These are phyloP conservation scores for Trichacis sp. DNA, from an alignment of 2,888 invertebrate species.

Conservation along the genomic window DNA sequence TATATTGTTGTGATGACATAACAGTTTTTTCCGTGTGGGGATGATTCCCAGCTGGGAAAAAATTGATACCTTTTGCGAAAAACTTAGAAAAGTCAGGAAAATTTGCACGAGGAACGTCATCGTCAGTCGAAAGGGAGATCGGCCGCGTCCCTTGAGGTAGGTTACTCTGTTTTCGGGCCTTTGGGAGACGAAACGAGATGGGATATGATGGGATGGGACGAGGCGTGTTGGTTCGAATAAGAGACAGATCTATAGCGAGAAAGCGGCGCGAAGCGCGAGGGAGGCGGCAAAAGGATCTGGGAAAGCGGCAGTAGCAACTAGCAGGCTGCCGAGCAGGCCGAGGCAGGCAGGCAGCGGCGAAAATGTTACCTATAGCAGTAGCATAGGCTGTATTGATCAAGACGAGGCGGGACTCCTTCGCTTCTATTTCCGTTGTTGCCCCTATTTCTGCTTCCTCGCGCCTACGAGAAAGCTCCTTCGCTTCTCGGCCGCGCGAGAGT, in stretches of 20 bases:
- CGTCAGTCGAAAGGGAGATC: slow-evolving; percentile 41
- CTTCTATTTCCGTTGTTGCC: slow-evolving; percentile 67
- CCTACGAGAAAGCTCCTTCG: slow-evolving; percentile 56
- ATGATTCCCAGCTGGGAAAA: no score
- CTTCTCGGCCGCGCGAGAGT: slow-evolving; percentile 28
- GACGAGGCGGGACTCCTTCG: slow-evolving; percentile 66
- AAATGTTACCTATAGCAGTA: slow-evolving; percentile 64
- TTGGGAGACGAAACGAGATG: slow-evolving; percentile 52
- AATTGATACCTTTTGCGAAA: no score
- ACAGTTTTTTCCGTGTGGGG: no score
- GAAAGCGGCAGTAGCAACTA: slow-evolving; percentile 47
- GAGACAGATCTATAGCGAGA: slow-evolving; percentile 63
- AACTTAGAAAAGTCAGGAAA: no score
- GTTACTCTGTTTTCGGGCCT: slow-evolving; percentile 55
- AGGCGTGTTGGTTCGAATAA: slow-evolving; percentile 64
- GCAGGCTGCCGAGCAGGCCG: slow-evolving; percentile 45
- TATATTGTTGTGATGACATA: no score
- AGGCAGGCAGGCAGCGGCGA: slow-evolving; percentile 54
- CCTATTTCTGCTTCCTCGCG: slow-evolving; percentile 61
- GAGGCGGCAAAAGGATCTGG: slow-evolving; percentile 35
- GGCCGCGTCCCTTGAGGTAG: slow-evolving; percentile 60
- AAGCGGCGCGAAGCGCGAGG: slow-evolving; percentile 46
- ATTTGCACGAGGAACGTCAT: no score
- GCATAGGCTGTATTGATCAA: slow-evolving; percentile 69
- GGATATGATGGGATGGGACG: slow-evolving; percentile 50